phyloP scores from a whole-genome alignment of 2,113 vertebrate genomes.

The Phylloscopus trochilus region DNA sequence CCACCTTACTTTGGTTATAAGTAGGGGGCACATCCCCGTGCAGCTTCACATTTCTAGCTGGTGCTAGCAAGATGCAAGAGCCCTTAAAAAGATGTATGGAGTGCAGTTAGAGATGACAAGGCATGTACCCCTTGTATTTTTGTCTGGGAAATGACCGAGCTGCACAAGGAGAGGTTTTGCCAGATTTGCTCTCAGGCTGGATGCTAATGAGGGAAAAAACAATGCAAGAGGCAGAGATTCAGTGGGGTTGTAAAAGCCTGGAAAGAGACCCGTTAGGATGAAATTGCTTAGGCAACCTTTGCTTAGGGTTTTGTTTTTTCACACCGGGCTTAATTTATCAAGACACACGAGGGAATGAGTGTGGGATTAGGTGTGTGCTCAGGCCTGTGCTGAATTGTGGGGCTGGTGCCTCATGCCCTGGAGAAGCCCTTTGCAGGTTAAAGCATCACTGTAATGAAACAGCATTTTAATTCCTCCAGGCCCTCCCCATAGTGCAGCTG shows the following conservation, averaged over 20 bases:
- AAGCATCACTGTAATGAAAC: not conserved
- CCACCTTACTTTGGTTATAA: not conserved
- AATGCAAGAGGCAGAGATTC: not conserved
- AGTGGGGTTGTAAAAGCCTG: not conserved
- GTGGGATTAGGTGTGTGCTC: not conserved
- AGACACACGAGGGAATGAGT: accelerated
- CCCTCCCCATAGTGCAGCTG: accelerated
- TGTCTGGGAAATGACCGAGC: not conserved
- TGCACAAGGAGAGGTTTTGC: not conserved
- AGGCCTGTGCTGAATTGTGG: not conserved
- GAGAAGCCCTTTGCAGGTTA: not conserved
- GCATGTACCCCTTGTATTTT: not conserved
- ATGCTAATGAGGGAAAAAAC: not conserved
- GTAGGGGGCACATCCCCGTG: not conserved
- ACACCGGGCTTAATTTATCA: not conserved
- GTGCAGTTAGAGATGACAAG: not conserved
- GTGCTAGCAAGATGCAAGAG: not conserved
- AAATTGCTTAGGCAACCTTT: not conserved
- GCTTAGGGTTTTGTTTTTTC: not conserved
- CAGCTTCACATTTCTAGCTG: not conserved
- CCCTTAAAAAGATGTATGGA: not conserved
- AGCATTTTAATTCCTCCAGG: not conserved
- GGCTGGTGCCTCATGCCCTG: not conserved
- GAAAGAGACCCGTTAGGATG: not conserved
- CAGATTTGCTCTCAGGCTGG: not conserved